These are phyloP conservation scores for Philopedon plagiatum DNA, from an alignment of 2,888 invertebrate species.

Conservation along the genomic window DNA sequence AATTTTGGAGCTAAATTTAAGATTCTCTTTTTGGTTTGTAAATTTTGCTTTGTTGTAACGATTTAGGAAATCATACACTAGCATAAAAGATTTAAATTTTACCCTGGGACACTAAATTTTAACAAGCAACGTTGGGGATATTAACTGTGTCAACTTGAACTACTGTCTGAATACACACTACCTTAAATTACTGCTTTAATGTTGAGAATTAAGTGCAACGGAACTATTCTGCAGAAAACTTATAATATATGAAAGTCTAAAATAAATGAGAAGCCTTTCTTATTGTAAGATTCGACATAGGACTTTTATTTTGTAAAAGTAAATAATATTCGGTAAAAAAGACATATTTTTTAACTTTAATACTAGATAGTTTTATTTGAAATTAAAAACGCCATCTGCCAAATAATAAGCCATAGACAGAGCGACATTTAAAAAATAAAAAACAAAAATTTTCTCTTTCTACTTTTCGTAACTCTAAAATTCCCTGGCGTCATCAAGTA, in stretches of 20 bases:
- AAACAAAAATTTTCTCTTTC: neutral
- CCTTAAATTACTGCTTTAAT: neutral
- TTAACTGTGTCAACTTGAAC: neutral
- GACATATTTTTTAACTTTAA: no score
- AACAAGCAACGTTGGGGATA: conserved; percentile 15
- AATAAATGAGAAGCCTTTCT: no score
- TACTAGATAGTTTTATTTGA: no score
- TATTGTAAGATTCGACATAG: no score
- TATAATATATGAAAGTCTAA: neutral
- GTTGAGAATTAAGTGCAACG: neutral
- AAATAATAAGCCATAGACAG: no score
- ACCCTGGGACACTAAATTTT: conserved; percentile 36
- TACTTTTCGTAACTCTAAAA: neutral
- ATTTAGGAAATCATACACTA: conserved; percentile 42
- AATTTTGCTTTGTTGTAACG: conserved; percentile 18
- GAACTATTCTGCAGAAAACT: neutral
- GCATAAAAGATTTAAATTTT: conserved; percentile 45
- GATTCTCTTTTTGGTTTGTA: no score
- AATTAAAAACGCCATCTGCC: no score
- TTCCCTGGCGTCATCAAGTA: neutral
- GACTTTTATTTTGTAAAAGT: no score
- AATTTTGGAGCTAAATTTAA: no score
- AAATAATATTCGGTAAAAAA: no score
- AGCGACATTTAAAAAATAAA: neutral
- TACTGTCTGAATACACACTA: neutral